phyloP scores from a whole-genome alignment of 2,888 invertebrate species.

The Drosophila gaucha region DNA sequence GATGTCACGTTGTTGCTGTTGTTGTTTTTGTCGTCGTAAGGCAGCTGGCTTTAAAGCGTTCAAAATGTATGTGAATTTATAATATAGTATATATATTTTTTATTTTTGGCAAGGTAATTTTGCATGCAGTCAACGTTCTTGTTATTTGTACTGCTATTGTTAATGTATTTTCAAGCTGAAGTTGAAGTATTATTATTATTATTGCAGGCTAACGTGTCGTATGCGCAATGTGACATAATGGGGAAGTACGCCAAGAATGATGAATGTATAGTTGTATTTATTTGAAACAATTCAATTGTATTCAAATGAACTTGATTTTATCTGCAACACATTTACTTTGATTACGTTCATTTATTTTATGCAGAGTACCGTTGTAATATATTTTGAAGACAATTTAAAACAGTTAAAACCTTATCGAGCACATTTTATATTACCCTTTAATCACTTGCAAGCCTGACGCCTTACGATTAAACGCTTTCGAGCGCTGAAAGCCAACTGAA shows the following conservation, averaged over 20 bases:
- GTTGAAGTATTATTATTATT: constrained; percentile 3
- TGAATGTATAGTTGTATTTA: background rate
- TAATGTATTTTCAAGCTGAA: constrained; percentile 6
- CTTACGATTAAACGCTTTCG: constrained; percentile 28
- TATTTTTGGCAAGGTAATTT: constrained; percentile 13
- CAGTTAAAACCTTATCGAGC: background rate
- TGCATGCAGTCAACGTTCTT: constrained; percentile 23
- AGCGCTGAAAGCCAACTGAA: constrained; percentile 54
- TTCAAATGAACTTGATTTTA: constrained; percentile 13
- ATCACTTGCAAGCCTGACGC: constrained; percentile 22
- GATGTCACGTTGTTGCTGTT: constrained; percentile 21
- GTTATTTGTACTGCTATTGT: constrained; percentile 7
- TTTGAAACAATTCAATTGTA: background rate
- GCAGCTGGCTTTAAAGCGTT: constrained; percentile 23
- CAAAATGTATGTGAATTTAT: constrained; percentile 3
- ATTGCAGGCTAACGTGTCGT: constrained; percentile 34
- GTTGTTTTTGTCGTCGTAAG: constrained; percentile 3
- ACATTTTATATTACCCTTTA: constrained; percentile 46
- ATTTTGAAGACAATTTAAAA: background rate
- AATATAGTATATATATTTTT: background rate
- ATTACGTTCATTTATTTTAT: constrained; percentile 3
- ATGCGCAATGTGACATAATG: constrained; percentile 19
- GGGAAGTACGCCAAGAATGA: too few species aligned
- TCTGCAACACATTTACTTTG: constrained; percentile 9
- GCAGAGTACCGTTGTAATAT: background rate